Evolutionary conservation across 2,888 invertebrate species (phyloP), one percentile per base, ranked within the genome.

Genomic region (Anodontia alba): DNA sequence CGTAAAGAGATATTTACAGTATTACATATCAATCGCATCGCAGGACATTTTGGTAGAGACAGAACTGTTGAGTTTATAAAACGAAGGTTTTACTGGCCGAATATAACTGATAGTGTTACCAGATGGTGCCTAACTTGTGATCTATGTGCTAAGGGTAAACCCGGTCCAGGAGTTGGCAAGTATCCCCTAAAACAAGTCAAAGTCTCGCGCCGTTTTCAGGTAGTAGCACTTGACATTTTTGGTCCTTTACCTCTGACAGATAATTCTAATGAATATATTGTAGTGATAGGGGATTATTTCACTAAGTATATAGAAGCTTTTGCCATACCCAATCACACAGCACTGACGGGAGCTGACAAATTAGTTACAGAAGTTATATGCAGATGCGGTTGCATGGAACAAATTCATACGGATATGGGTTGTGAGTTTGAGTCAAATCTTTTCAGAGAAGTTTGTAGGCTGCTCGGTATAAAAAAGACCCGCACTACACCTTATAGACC

Each of bases 201-300:
- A 29, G 77, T 74, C 1, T 54, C 74, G 20, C 51, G 62, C 0
- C 70, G 66, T 0, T 73, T 87, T 71, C 73, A 84, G 57, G 49
- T 73, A 1, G 71, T 86, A 49, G 87, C 79, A 12, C 54, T 88
- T n/a, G 88, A 87, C 49, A 80, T 86, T 17, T 57, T 88, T 42
- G 87, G 89, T n/a, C 84, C 84, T 8, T 69, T 88, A 2, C 82
- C 81, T 15, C 17, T 73, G 20, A 87, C 82, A 29, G 72, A 73
- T 12, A 74, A 77, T 73, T 77, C 76, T 12, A 87, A 88, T 68
- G 54, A 74, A 17, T 88, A 86, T 69, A 84, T 89, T 17, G 73
- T 88, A 46, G 87, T 90, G 10, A 33, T 81, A 15, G 54, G 74
- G 0, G 86, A 88, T 57, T 87, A 88, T 70, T 90, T 85, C 73